Conservation (phyloP, 2,888 invertebrate genomes). For the Apoda limacodes region DNA sequence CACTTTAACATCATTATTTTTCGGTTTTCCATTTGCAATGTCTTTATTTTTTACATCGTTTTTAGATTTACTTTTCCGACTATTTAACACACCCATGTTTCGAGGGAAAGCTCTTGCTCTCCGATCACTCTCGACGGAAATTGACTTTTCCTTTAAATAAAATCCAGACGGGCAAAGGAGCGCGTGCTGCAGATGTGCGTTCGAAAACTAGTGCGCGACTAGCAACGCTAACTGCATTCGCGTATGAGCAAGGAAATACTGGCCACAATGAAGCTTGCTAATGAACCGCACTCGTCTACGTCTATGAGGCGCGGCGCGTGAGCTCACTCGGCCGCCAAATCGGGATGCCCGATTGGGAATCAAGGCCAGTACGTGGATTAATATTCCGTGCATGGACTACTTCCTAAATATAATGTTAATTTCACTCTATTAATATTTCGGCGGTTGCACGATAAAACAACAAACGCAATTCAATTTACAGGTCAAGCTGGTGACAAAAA, state of each 20-base stretch:
- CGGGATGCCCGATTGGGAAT: conserved; percentile 59
- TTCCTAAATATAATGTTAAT: conserved; percentile 56
- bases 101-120: conserved; percentile 25
- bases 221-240: conserved; percentile 62
- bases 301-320: conserved; percentile 41
- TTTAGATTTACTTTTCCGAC: conserved; percentile 38
- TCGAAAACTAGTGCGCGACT: conserved; percentile 61
- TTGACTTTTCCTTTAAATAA: conserved; percentile 19
- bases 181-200: conserved; percentile 49
- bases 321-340: conserved; percentile 53
- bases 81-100: conserved; percentile 62
- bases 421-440: conserved; percentile 51
- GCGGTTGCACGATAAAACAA: conserved; percentile 4
- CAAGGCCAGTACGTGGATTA: conserved; percentile 57
- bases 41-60: conserved; percentile 23
- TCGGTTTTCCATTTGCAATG: conserved; percentile 42
- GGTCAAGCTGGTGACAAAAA: too few relatives aligned
- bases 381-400: conserved; percentile 44
- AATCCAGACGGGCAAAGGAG: conserved; percentile 27
- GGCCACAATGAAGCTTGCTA: conserved; percentile 39
- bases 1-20: conserved; percentile 51
- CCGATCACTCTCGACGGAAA: too few relatives aligned
- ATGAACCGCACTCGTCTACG: conserved; percentile 31
- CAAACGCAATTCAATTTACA: too few relatives aligned
- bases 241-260: conserved; percentile 51